Percentiles rank a stretch among this genome's conserved stretches.
Evolutionary conservation across 2,888 invertebrate species (phyloP).

Genomic region (Trissolcus brochymenae): DNA sequence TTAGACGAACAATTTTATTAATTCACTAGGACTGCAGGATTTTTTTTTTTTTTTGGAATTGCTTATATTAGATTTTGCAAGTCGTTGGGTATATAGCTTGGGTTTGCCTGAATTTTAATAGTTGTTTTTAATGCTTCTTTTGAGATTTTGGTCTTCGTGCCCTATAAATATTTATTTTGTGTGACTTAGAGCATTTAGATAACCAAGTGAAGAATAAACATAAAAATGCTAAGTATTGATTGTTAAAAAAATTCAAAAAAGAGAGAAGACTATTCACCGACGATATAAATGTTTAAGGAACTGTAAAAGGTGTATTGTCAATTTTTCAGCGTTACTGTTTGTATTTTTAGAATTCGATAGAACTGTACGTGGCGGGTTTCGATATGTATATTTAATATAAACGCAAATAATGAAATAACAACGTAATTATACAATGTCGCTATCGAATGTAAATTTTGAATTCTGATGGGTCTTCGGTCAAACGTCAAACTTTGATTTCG

Average conservation of each 20-base stretch:
- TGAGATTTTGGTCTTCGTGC: no score
- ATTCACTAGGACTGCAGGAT: no score
- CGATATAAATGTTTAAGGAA: slow-evolving; percentile 54
- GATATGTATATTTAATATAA: slow-evolving; percentile 36
- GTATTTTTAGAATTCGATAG: slow-evolving; percentile 57
- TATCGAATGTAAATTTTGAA: slow-evolving; percentile 38
- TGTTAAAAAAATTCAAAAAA: slow-evolving; percentile 5
- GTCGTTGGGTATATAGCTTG: background rate
- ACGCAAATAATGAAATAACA: slow-evolving; percentile 20
- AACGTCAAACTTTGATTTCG: slow-evolving; percentile 35
- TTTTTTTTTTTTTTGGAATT: no score
- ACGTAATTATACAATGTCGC: background rate
- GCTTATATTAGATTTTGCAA: no score
- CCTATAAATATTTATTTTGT: slow-evolving; percentile 1
- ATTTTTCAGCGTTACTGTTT: slow-evolving; percentile 60
- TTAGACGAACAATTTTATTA: no score
- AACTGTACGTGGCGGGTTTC: slow-evolving; percentile 47
- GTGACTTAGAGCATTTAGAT: background rate
- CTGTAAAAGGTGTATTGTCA: slow-evolving; percentile 59
- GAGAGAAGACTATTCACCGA: slow-evolving; percentile 29
- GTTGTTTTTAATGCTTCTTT: no score
- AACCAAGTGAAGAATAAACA: background rate
- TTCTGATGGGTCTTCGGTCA: slow-evolving; percentile 66
- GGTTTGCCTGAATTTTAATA: background rate
- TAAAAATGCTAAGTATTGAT: slow-evolving; percentile 4